phyloP scores from a whole-genome alignment of 2,113 vertebrate species.

The Pachypanchax playfairii region DNA sequence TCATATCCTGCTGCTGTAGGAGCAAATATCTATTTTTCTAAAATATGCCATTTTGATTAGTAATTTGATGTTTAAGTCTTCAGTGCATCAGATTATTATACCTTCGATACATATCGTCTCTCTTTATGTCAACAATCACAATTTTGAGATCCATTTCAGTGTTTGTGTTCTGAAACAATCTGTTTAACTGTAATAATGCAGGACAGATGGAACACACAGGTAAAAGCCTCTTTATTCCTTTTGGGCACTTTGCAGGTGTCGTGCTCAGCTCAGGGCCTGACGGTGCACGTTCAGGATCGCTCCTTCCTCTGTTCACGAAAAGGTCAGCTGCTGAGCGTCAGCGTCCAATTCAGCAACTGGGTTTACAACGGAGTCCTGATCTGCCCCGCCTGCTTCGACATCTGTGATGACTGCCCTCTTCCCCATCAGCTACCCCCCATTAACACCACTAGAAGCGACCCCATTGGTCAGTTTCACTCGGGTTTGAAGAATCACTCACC shows the following conservation, averaged over 20 bases:
- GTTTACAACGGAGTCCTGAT: conserved; percentile 89
- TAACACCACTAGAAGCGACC: conserved; percentile 82
- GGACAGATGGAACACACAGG: too few species aligned
- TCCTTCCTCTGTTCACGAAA: conserved; percentile 82
- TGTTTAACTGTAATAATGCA: too few species aligned
- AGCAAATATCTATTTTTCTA: too few species aligned
- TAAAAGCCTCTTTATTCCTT: neutral
- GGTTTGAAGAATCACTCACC: neutral
- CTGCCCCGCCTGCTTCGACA: conserved; percentile 88
- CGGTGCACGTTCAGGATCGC: conserved; percentile 86
- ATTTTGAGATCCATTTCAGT: too few species aligned
- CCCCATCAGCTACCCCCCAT: conserved; percentile 81
- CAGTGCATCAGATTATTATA: too few species aligned
- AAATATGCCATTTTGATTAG: too few species aligned
- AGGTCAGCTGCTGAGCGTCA: conserved; percentile 86
- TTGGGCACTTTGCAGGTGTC: conserved; percentile 83
- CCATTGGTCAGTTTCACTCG: conserved; percentile 81
- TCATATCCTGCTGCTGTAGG: too few species aligned
- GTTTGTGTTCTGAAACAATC: too few species aligned
- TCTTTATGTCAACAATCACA: too few species aligned
- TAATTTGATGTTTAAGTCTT: too few species aligned
- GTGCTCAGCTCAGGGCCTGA: conserved; percentile 86
- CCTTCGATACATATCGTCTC: too few species aligned
- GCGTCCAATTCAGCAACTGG: conserved; percentile 87
- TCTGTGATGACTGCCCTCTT: conserved; percentile 88